phyloP scores from a whole-genome alignment of 2,888 invertebrate species.

The Synanthedon vespiformis region DNA sequence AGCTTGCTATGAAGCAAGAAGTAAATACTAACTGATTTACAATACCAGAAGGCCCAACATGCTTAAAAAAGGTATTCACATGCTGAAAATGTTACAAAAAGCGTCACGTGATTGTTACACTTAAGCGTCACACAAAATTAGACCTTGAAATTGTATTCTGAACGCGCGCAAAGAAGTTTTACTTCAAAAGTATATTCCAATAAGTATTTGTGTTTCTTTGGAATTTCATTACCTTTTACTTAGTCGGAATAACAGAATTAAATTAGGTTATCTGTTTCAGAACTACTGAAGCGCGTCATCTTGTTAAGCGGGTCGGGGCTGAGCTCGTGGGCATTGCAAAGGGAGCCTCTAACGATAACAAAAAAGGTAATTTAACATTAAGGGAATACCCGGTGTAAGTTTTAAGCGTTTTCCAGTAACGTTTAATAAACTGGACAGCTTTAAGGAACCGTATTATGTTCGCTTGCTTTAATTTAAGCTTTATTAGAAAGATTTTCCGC shows the following conservation, averaged over 20 bases:
- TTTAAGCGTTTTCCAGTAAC: constrained; percentile 3
- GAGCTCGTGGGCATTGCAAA: constrained; percentile 92
- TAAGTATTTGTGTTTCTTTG: constrained; percentile 28
- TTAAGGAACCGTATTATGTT: background rate
- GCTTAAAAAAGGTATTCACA: too few species aligned
- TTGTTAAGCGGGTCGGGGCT: constrained; percentile 90
- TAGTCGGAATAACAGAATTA: constrained; percentile 39
- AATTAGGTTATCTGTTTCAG: constrained; percentile 73
- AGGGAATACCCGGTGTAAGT: constrained; percentile 13
- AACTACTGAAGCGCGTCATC: constrained; percentile 87
- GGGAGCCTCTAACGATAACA: constrained; percentile 85
- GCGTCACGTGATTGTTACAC: too few species aligned
- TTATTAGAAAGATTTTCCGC: background rate
- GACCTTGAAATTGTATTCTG: too few species aligned
- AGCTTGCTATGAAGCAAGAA: too few species aligned
- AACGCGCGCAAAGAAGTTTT: too few species aligned
- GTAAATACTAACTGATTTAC: too few species aligned
- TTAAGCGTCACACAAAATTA: too few species aligned
- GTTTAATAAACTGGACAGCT: background rate
- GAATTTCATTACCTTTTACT: constrained; percentile 39
- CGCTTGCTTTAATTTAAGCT: background rate
- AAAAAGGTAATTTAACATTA: constrained; percentile 58
- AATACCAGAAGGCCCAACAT: too few species aligned
- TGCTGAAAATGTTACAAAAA: too few species aligned
- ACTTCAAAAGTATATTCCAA: constrained; percentile 8